A percentile compares a stretch with the other conserved stretches of the same genome.
phyloP scores from a whole-genome alignment of 2,797 vertebrate species.

The Acanthiza pusilla region DNA sequence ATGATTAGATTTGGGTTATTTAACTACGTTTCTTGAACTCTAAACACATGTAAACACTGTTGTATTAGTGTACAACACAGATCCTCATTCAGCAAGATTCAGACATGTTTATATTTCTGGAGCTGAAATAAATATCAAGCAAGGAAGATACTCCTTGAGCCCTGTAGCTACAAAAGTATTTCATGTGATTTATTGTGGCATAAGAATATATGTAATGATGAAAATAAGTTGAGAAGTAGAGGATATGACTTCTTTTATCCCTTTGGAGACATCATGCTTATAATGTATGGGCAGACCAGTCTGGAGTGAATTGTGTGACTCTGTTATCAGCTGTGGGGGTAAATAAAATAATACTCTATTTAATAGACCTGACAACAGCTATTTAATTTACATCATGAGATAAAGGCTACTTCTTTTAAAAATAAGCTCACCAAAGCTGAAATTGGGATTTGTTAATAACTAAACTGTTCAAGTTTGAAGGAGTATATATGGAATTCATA shows the following conservation, averaged over 20 bases:
- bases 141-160: background rate
- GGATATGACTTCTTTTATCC: slow-evolving; percentile 32
- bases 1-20: background rate
- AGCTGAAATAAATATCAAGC: slow-evolving; percentile 19
- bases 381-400: slow-evolving; percentile 45
- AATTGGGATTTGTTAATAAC: slow-evolving; percentile 3
- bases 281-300: background rate
- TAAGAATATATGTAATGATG: slow-evolving; percentile 24
- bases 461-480: background rate
- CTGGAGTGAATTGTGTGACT: slow-evolving; percentile 14
- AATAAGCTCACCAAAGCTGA: background rate
- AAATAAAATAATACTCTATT: slow-evolving; percentile 47
- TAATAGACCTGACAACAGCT: slow-evolving; percentile 42
- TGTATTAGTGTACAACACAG: background rate
- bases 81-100: background rate
- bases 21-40: background rate
- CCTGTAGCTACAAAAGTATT: slow-evolving; percentile 24
- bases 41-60: background rate
- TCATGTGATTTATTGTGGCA: slow-evolving; percentile 28
- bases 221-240: slow-evolving; percentile 43
- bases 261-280: slow-evolving; percentile 27
- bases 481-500: background rate
- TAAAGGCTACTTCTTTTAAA: slow-evolving; percentile 22
- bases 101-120: background rate
- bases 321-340: slow-evolving; percentile 1